phyloP scores from a whole-genome alignment of 2,797 vertebrate genomes.

The Linurgus olivaceus region DNA sequence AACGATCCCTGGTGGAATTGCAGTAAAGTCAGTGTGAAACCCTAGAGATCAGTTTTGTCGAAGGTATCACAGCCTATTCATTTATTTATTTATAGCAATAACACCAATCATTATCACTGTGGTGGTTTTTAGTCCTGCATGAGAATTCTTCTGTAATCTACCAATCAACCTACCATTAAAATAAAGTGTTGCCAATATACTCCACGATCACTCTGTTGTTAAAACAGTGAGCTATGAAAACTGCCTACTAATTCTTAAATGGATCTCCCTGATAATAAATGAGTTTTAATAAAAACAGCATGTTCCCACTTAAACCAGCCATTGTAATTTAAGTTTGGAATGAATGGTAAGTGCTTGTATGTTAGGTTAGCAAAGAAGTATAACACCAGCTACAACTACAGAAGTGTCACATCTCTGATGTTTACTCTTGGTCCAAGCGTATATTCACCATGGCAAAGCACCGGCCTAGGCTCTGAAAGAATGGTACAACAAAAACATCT shows the following conservation, averaged over 20 bases:
- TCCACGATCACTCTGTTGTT: not conserved
- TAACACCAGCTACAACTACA: constrained; percentile 35
- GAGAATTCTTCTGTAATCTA: not conserved
- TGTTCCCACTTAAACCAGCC: constrained; percentile 57
- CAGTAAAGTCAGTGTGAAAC: not conserved
- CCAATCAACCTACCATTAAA: constrained; percentile 41
- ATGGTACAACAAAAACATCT: constrained; percentile 79
- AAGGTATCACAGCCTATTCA: not conserved
- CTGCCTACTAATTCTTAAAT: constrained; percentile 10
- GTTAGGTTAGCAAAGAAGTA: constrained; percentile 46
- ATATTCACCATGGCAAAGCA: constrained; percentile 81
- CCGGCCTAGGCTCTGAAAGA: constrained; percentile 83
- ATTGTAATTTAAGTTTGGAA: constrained; percentile 45
- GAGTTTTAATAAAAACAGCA: constrained; percentile 11
- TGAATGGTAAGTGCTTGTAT: constrained; percentile 49
- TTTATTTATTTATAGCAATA: not conserved
- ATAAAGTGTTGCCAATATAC: constrained; percentile 55
- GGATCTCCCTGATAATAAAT: constrained; percentile 49
- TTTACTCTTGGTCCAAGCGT: constrained; percentile 76
- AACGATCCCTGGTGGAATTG: not conserved
- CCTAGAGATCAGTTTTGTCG: not conserved
- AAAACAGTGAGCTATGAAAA: constrained; percentile 33
- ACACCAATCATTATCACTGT: not conserved
- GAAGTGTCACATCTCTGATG: not conserved
- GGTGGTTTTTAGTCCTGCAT: not conserved